Evolutionary conservation across 2,888 invertebrate species (phyloP).

Genomic region (Heliconius erato): DNA sequence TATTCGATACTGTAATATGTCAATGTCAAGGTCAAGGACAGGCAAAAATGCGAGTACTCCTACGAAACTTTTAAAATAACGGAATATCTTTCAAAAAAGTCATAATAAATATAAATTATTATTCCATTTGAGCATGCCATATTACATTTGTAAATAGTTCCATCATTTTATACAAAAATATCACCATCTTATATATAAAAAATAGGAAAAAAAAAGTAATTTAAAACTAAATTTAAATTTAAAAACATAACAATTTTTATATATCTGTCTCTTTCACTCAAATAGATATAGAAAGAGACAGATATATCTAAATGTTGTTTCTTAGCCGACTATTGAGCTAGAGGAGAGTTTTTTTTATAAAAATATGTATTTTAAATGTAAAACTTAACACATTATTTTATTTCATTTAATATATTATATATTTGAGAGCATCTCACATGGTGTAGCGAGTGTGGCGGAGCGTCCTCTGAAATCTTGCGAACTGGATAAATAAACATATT

Average conservation of each 20-base stretch:
- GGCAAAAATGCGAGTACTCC: not conserved
- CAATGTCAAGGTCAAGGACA: not conserved
- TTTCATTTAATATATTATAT: slow-evolving; percentile 12
- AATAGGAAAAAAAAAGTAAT: not conserved
- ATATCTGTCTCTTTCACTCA: not conserved
- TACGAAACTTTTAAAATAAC: not conserved
- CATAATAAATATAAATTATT: slow-evolving; percentile 4
- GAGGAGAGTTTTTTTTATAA: slow-evolving; percentile 5
- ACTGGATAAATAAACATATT: slow-evolving; percentile 15
- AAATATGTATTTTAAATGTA: slow-evolving; percentile 36
- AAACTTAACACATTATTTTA: slow-evolving; percentile 33
- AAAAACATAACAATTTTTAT: not conserved
- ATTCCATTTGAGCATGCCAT: slow-evolving; percentile 20
- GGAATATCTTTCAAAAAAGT: not conserved
- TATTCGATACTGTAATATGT: not conserved
- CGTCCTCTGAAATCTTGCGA: slow-evolving; percentile 10
- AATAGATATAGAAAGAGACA: slow-evolving; percentile 4
- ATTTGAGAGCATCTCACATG: slow-evolving; percentile 14
- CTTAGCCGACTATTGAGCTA: slow-evolving; percentile 21
- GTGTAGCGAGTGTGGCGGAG: not conserved
- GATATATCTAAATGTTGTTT: not conserved
- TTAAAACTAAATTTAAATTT: slow-evolving; percentile 4
- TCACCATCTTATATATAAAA: not conserved
- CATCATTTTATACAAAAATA: slow-evolving; percentile 18
- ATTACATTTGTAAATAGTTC: slow-evolving; percentile 17